Conservation (phyloP, 1,140 invertebrate genomes). For the Diprion similis region DNA sequence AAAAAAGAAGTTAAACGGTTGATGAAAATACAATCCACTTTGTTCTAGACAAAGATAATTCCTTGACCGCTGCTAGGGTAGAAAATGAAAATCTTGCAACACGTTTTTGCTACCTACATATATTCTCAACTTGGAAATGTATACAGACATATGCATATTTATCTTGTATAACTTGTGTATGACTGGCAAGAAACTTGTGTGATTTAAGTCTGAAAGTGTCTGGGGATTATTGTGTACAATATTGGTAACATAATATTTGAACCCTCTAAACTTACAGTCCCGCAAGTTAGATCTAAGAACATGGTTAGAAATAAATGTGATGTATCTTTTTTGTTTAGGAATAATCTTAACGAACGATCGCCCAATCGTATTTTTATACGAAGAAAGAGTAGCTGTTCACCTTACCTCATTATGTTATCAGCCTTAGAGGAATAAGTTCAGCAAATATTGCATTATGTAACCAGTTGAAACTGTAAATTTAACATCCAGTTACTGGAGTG, state of each 20-base stretch:
- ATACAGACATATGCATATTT: too few relatives aligned
- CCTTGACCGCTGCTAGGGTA: too few relatives aligned
- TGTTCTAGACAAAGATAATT: too few relatives aligned
- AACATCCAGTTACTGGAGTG: neutral
- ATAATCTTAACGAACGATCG: conserved; percentile 40
- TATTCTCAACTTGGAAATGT: too few relatives aligned
- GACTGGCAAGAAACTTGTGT: neutral
- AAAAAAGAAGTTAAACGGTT: too few relatives aligned
- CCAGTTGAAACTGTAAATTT: conserved; percentile 19
- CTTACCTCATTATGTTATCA: conserved; percentile 39
- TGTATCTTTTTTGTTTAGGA: conserved; percentile 45
- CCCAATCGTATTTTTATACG: conserved; percentile 43
- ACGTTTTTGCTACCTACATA: too few relatives aligned
- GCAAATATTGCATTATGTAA: conserved; percentile 27
- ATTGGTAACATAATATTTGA: too few relatives aligned
- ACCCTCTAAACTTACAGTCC: neutral
- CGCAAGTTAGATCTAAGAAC: neutral
- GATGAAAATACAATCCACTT: too few relatives aligned
- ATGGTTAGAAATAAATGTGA: conserved; percentile 19
- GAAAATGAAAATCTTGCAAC: too few relatives aligned
- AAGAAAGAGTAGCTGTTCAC: conserved; percentile 40
- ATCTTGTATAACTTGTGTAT: too few relatives aligned
- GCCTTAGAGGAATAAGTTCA: conserved; percentile 32
- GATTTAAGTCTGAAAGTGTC: neutral
- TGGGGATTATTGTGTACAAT: neutral